A percentile compares a stretch with the other conserved stretches of the same genome.
Conservation (phyloP, 2,888 invertebrate species). For the Alviniconcha strummeri region DNA sequence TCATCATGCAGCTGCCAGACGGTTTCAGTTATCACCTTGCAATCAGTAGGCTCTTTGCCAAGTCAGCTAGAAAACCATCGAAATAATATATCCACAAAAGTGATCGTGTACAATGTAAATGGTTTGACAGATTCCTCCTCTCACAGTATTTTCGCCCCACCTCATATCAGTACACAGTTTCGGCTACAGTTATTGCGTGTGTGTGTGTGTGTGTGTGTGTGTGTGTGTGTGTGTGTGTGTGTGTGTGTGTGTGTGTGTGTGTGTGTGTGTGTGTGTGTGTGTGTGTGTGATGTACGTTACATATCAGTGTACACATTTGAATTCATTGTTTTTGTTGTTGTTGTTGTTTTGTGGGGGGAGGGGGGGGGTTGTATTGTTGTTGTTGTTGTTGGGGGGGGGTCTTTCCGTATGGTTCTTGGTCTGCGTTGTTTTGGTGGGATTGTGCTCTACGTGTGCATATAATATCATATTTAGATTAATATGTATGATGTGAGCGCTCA, state of each 20-base stretch:
- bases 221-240: not conserved
- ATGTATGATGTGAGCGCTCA: too few relatives aligned
- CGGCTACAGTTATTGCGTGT: not conserved
- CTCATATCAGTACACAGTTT: not conserved
- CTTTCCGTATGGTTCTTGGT: not conserved
- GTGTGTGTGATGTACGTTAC: not conserved
- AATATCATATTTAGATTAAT: too few relatives aligned
- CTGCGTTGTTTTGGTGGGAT: too few relatives aligned
- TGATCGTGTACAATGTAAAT: too few relatives aligned
- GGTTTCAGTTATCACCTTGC: too few relatives aligned
- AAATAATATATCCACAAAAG: too few relatives aligned
- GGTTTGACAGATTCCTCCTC: not conserved
- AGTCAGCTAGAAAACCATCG: too few relatives aligned
- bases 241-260: not conserved
- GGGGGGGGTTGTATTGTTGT: not conserved
- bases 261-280: not conserved
- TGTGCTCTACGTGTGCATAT: too few relatives aligned
- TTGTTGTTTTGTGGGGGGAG: not conserved
- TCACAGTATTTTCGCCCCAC: not conserved
- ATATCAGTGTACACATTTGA: not conserved
- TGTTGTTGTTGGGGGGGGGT: not conserved
- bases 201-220: not conserved
- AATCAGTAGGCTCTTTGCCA: too few relatives aligned
- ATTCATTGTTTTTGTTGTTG: not conserved
- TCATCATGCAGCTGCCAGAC: too few relatives aligned